Percentiles rank a stretch among this genome's conserved stretches.
These are phyloP conservation scores for Otus scops DNA, from an alignment of 2,797 vertebrate species.

Conservation along the genomic window DNA sequence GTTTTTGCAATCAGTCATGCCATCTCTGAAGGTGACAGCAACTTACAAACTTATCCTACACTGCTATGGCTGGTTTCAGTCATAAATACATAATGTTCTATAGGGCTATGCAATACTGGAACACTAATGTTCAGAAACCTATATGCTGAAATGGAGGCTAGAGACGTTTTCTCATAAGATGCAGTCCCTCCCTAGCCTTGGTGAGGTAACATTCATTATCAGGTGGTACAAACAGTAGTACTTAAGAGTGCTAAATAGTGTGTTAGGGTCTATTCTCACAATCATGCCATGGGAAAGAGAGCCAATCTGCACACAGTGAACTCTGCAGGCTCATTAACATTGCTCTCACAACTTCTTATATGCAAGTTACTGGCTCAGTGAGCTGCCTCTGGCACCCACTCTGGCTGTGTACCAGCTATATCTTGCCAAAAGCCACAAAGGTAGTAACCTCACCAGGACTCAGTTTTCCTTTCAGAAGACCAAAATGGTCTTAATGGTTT, in stretches of 20 bases:
- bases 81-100: neutral
- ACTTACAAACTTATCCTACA: neutral
- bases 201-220: neutral
- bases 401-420: neutral
- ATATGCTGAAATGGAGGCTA: neutral
- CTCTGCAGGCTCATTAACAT: neutral
- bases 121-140: neutral
- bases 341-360: neutral
- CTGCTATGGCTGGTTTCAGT: neutral
- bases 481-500: neutral
- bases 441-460: neutral
- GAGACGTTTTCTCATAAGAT: neutral
- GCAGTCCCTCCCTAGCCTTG: neutral
- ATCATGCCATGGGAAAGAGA: neutral
- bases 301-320: neutral
- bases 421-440: neutral
- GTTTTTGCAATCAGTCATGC: neutral
- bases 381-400: neutral
- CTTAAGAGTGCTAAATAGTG: neutral
- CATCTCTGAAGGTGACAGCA: neutral
- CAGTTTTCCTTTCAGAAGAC: neutral
- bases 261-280: neutral
- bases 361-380: neutral
- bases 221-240: neutral
- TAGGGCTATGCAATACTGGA: neutral